Percentiles rank a stretch among this genome's conserved stretches.
These are phyloP conservation scores for Brenthis ino DNA, from an alignment of 2,888 invertebrate genomes.

Conservation along the genomic window DNA sequence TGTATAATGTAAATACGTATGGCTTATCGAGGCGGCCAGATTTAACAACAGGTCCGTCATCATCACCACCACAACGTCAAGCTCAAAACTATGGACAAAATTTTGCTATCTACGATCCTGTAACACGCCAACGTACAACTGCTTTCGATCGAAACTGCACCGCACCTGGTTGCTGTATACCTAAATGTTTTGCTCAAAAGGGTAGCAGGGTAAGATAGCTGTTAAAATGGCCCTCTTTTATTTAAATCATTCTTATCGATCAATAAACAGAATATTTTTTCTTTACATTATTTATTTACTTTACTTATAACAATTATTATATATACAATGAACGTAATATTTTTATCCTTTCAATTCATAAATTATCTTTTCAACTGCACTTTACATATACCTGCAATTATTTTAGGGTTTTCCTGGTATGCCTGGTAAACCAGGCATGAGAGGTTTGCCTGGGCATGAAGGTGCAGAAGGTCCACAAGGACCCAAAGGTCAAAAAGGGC, in stretches of 20 bases:
- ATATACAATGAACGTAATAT: neutral
- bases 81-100: conserved; percentile 51
- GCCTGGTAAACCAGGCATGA: conserved; percentile 87
- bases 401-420: conserved; percentile 80
- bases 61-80: conserved; percentile 45
- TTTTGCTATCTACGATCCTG: conserved; percentile 66
- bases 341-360: neutral
- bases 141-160: conserved; percentile 83
- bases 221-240: conserved; percentile 27
- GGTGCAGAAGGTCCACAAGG: conserved; percentile 93
- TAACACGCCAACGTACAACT: conserved; percentile 67
- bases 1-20: conserved; percentile 46
- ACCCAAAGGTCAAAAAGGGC: conserved; percentile 94
- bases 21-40: conserved; percentile 48
- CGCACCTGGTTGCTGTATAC: conserved; percentile 87
- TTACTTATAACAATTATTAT: neutral
- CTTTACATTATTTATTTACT: neutral
- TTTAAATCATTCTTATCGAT: neutral
- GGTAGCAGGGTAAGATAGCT: conserved; percentile 85
- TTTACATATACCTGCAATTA: neutral
- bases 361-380: neutral
- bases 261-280: neutral
- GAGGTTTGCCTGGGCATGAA: conserved; percentile 90
- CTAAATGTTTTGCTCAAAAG: conserved; percentile 95
- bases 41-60: conserved; percentile 52